These are phyloP conservation scores for Drosophila yakuba DNA, from an alignment of 1,140 invertebrate species.

Conservation along the genomic window DNA sequence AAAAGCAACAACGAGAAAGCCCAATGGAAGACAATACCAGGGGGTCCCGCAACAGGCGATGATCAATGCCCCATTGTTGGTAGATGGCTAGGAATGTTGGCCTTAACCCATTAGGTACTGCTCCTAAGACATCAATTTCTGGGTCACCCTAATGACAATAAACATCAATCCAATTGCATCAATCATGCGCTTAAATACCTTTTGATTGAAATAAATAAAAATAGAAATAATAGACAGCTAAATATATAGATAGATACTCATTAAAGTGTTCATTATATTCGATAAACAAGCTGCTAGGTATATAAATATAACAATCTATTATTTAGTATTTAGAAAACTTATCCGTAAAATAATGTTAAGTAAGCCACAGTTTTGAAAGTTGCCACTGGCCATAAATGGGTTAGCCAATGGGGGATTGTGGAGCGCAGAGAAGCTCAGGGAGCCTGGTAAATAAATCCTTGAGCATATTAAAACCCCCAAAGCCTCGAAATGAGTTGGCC, in stretches of 20 bases:
- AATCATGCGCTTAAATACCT: no score
- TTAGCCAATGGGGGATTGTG: not conserved
- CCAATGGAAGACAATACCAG: not conserved
- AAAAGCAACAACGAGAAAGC: not conserved
- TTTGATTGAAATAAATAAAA: no score
- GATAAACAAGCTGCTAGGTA: no score
- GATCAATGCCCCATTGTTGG: constrained; percentile 32
- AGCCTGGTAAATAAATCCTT: constrained; percentile 51
- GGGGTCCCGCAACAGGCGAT: constrained; percentile 15
- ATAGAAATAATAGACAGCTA: no score
- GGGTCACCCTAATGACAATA: not conserved
- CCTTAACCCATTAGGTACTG: constrained; percentile 14
- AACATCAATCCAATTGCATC: not conserved
- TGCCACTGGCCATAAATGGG: constrained; percentile 5
- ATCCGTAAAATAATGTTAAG: no score
- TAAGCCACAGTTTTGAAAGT: no score
- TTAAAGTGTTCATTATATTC: no score
- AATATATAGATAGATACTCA: no score
- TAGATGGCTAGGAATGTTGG: constrained; percentile 7
- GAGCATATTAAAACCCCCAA: constrained; percentile 53
- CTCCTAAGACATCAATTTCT: no score
- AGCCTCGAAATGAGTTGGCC: constrained; percentile 47
- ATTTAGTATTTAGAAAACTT: no score
- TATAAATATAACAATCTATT: no score
- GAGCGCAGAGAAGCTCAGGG: not conserved